Conservation (phyloP, 2,113 vertebrate genomes). For the Nycticebus coucang region DNA sequence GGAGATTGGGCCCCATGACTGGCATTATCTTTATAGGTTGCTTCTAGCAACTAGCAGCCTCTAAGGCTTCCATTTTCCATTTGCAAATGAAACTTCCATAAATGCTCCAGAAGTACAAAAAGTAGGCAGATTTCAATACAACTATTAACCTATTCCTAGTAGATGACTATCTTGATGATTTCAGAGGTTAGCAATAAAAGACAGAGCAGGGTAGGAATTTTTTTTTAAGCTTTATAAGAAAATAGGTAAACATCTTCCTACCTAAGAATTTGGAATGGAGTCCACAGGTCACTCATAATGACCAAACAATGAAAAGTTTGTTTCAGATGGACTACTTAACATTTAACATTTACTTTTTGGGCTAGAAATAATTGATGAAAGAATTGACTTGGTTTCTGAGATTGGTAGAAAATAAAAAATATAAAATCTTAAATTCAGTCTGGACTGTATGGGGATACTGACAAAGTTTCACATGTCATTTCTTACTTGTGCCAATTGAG, state of each 20-base stretch:
- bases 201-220: neutral
- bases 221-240: conserved; percentile 2
- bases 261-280: neutral
- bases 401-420: neutral
- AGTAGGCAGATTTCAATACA: neutral
- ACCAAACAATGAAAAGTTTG: neutral
- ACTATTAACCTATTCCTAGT: neutral
- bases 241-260: neutral
- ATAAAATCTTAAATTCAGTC: neutral
- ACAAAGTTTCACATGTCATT: neutral
- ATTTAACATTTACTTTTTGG: neutral
- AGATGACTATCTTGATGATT: neutral
- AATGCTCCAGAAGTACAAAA: neutral
- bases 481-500: neutral
- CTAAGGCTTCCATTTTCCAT: neutral
- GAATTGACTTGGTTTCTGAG: neutral
- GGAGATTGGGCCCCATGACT: neutral
- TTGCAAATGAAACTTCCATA: neutral
- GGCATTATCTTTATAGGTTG: conserved; percentile 9
- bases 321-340: neutral
- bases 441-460: neutral
- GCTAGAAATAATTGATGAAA: neutral
- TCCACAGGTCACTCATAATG: neutral
- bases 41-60: neutral
- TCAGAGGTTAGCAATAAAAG: neutral